Base-by-base conservation (phyloP, 2,113 vertebrate genomes). In the Aegithalos caudatus region DNA sequence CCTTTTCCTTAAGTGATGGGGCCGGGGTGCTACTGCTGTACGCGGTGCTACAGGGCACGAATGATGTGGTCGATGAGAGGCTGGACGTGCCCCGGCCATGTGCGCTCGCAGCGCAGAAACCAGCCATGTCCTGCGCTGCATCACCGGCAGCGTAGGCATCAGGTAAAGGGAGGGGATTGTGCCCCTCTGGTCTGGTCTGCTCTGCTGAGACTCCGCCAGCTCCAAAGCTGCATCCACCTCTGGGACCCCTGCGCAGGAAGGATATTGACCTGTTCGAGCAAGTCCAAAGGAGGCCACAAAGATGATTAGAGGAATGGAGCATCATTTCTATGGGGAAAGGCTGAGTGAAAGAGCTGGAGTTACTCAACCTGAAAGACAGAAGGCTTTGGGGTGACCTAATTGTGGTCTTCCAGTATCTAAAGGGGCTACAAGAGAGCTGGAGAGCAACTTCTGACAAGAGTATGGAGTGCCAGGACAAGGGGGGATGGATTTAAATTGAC, bases 101-200 rank as follows among this genome's bases (percentile, higher is more conserved):
- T 61, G 62, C 17, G 16, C n/a, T 89, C 13, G 11, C 33, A 74
- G 78, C 28, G 20, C 53, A 17, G 60, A 45, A 66, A 25, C 23
- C 45, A 33, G 0, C 23, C 12, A 3, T 21, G 28, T 25, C 57
- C 57, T 35, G 56, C 35, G 57, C 85, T 71, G 57, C 20, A 56
- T 62, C 74, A 25, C 16, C 9, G 24, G 56, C 56, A 61, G 28
- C 6, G 19, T 13, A 12, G 38, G 58, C 31, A 38, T 56, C 44
- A 20, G 28, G 33, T 45, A 18, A 40, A 40, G n/a, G 16, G 16
- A 73, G 38, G 11, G 20, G 28, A 25, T 56, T 42, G 35, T 42
- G 21, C 17, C 9, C 7, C 29, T 76, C 29, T 47, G 8, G 7
- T 53, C 33, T 1, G 3, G 7, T 53, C 33, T 1, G 3, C 44